These are phyloP conservation scores for Neodontobutis hainanensis DNA, from an alignment of 2,113 vertebrate genomes.

Conservation along the genomic window DNA sequence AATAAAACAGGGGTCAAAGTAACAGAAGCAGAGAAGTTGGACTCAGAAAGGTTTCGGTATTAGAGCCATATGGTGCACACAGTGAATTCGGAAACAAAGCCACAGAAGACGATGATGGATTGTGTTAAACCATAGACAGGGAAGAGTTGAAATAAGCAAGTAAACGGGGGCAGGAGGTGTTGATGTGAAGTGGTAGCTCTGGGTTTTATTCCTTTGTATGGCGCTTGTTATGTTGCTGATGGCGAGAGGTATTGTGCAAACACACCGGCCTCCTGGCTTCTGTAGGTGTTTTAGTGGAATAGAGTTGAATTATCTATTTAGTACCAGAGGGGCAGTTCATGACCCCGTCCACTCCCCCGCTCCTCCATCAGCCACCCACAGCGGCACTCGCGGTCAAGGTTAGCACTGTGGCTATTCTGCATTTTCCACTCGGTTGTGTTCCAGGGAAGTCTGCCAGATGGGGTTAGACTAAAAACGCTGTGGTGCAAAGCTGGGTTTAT, in stretches of 20 bases:
- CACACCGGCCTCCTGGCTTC: constrained; percentile 47
- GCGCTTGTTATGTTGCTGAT: constrained; percentile 65
- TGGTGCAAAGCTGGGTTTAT: constrained; percentile 31
- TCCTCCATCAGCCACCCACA: constrained; percentile 62
- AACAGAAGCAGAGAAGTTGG: constrained; percentile 22
- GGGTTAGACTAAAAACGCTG: constrained; percentile 23
- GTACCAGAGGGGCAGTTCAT: constrained; percentile 61
- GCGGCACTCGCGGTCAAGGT: constrained; percentile 65
- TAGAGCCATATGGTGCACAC: constrained; percentile 35
- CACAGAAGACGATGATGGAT: constrained; percentile 58
- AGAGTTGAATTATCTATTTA: constrained; percentile 76
- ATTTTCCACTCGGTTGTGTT: constrained; percentile 40
- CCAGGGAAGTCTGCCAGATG: constrained; percentile 15
- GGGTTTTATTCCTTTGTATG: constrained; percentile 50
- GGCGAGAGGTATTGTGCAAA: constrained; percentile 55
- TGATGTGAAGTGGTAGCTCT: constrained; percentile 35
- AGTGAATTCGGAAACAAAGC: constrained; percentile 26
- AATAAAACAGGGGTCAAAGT: constrained; percentile 52
- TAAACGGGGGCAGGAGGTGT: constrained; percentile 39
- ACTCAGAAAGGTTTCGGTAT: constrained; percentile 31
- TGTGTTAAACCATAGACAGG: constrained; percentile 35
- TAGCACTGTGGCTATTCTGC: constrained; percentile 46
- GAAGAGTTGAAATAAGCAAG: constrained; percentile 52
- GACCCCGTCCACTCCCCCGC: constrained; percentile 56
- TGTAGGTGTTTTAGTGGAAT: constrained; percentile 62